These are phyloP conservation scores for Mesochorus sp. DNA, from an alignment of 2,888 invertebrate species.

Conservation along the genomic window DNA sequence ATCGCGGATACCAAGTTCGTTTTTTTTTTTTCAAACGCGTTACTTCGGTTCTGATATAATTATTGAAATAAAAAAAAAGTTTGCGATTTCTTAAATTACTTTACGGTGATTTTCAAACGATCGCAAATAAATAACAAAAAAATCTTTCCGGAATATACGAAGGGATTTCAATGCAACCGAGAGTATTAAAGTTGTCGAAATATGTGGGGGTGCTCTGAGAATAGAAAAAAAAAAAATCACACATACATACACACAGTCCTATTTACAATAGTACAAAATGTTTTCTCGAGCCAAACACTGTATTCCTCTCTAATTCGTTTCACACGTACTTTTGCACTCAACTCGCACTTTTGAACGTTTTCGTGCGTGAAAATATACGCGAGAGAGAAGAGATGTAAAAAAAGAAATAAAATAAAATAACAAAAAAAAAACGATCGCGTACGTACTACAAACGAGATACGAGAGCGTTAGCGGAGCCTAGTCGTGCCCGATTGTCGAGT, in stretches of 20 bases:
- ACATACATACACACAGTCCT: neutral
- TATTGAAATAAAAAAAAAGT: neutral
- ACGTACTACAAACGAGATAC: constrained; percentile 6
- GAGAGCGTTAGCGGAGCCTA: constrained; percentile 17
- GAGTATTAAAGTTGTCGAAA: neutral
- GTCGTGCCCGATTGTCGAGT: constrained; percentile 60
- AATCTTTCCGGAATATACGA: neutral
- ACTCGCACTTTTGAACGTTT: constrained; percentile 55
- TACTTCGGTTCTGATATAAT: neutral
- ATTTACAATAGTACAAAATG: constrained; percentile 36
- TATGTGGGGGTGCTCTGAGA: neutral
- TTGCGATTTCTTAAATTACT: too few relatives aligned
- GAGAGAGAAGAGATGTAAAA: neutral
- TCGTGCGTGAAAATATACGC: constrained; percentile 34
- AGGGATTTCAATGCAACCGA: neutral
- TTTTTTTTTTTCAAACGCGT: neutral
- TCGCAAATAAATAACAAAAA: neutral
- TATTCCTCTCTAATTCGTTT: constrained; percentile 41
- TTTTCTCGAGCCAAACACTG: constrained; percentile 27
- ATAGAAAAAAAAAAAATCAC: neutral
- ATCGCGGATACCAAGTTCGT: neutral
- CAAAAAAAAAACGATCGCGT: constrained; percentile 25
- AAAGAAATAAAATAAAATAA: constrained; percentile 6
- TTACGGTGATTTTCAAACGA: too few relatives aligned
- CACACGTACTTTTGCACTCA: constrained; percentile 57